A percentile compares a stretch with the other conserved stretches of the same genome.
phyloP scores from a whole-genome alignment of 2,797 vertebrate genomes.

The Tenualosa ilisha region DNA sequence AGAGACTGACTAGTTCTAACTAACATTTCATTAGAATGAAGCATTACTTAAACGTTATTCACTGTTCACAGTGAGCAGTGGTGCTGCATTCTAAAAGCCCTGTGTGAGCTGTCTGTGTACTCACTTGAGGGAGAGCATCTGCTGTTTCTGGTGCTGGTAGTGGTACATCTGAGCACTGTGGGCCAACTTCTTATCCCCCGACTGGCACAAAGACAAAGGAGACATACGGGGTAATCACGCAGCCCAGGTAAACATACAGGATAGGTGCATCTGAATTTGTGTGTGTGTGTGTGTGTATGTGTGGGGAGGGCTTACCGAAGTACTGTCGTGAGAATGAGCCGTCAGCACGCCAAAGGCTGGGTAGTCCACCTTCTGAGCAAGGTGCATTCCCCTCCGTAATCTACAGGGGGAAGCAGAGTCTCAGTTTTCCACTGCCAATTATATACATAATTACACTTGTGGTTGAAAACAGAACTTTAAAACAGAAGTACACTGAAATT shows the following conservation, averaged over 20 bases:
- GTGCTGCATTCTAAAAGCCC: neutral
- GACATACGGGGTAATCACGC: neutral
- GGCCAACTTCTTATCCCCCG: conserved; percentile 87
- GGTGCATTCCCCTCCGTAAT: conserved; percentile 78
- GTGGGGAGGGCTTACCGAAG: conserved; percentile 69
- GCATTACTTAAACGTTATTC: no score
- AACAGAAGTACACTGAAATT: no score
- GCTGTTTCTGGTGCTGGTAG: conserved; percentile 96
- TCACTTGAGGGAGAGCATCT: conserved; percentile 94
- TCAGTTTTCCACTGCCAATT: neutral
- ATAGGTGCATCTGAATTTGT: neutral
- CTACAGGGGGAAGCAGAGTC: conserved; percentile 62
- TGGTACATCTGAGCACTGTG: conserved; percentile 95
- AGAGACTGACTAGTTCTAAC: neutral
- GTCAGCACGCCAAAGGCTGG: conserved; percentile 68
- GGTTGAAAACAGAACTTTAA: neutral
- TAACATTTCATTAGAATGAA: neutral
- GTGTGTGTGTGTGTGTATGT: conserved; percentile 10
- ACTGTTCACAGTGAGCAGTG: neutral
- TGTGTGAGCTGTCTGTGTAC: conserved; percentile 46
- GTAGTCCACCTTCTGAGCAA: conserved; percentile 85
- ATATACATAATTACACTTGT: neutral
- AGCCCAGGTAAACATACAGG: neutral
- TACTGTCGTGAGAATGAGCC: conserved; percentile 72
- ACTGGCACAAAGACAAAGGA: conserved; percentile 63